Base-by-base conservation (phyloP, 1,140 invertebrate species). In the Caenorhabditis remanei region DNA sequence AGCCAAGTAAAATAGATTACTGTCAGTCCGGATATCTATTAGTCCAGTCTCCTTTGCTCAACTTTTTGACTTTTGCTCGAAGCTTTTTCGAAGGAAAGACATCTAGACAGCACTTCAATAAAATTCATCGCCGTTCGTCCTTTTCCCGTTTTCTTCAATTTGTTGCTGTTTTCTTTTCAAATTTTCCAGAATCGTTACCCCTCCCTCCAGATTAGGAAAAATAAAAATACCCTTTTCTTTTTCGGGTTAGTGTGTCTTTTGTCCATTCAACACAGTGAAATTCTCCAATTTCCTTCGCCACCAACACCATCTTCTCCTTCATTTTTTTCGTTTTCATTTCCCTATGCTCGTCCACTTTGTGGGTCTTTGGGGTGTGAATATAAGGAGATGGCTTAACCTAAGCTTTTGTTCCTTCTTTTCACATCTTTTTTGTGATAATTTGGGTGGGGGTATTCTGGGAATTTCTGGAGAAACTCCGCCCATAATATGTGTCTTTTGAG, bases 81-180 rank as follows among this genome's bases (percentile, higher is more conserved):
- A 32, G 2, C 32, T 2, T 32, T 32, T 32, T 32, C 32, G 32
- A 32, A 32, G 1, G 32, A 32, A 32, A 32, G 32, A 2, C 1
- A 32, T 58, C 14, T 58, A 58, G 61, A 65, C 61, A 65, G 9
- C 9, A 65, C 24, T 65, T 65, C 61, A 65, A 65, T 65, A 65
- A 65, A 65, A 65, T 65, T 65, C 61, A 8, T 32, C 9, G 24
- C 32, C 11, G 24, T 65, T 65, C 9, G 24, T 65, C 24, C 11
- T 0, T 2, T 65, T 65, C 24, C 9, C 16, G 32, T 13, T n/a
- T 32, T 24, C 13, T n/a, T 58, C 32, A 32, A 32, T 32, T 58
- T 58, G 14, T n/a, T n/a, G 56, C 14, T n/a, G 14, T 58, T 58
- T 58, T 58, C n/a, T 58, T 58, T 65, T 65, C 40, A 9, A 41